Base-by-base conservation (phyloP, 1,140 invertebrate genomes). In the Lordiphosa stackelbergi region DNA sequence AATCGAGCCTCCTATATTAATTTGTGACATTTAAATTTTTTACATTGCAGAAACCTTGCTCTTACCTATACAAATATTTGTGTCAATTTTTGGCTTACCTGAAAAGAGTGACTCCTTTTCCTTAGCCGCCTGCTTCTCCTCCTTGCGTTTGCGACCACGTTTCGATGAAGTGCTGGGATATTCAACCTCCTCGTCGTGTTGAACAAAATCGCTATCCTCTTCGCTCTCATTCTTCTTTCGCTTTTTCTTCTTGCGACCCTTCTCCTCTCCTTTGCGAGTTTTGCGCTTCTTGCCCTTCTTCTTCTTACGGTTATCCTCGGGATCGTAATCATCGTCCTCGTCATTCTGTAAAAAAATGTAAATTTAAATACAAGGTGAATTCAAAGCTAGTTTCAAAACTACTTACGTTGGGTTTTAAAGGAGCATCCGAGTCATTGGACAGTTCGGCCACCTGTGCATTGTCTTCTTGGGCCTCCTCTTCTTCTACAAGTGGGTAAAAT, bases 211-310 rank as follows among this genome's bases (percentile, higher is more conserved):
- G 81, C 94, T 95, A 69, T 96, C 95, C 88, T 95, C 95, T 71
- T 93, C 95, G 89, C 94, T 96, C 69, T 97, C 95, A 89, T 94
- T 94, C 89, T 95, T 95, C 89, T 95, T 94, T 90, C 95, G 96
- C 90, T 96, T 96, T 90, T 97, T 97, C 86, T 95, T 94, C 87
- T 96, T 96, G 88, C 95, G 96, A 28, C 94, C 94, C 78, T 96
- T 96, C 78, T 96, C 95, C 55, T 95, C 94, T 79, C 96, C 95
- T 66, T 95, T 93, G 69, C 93, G 90, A 13, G 93, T 94, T 90
- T 96, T 96, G 72, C 95, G 91, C 86, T 97, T 97, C 87, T 97
- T 97, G 4, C 94, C 95, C 78, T 96, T 96, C 75, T 96, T 96
- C 88, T 95, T 95, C 85, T 95, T 95, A 63, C 93, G 91, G 46